Base-by-base conservation (phyloP, 1,140 invertebrate genomes). In the Asbolus verrucosus region DNA sequence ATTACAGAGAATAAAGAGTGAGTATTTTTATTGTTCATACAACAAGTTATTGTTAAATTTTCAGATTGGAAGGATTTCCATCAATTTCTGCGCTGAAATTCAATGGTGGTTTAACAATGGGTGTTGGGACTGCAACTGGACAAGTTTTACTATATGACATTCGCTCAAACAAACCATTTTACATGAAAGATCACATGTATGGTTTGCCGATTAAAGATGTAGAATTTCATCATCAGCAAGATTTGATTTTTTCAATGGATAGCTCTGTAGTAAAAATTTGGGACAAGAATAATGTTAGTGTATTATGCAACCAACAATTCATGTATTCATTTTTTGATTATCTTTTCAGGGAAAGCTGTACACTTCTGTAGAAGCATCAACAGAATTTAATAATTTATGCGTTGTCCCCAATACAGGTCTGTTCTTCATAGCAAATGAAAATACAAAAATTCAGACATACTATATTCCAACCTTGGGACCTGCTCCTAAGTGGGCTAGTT, bases 401-500 rank as follows among this genome's bases (percentile, higher is more conserved):
- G 83, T 95, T 11, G 88, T 97, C 71, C 94, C 94, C 11, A 89
- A 94, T 68, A 93, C 94, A 46, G 97, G 96, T 27, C 86, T 99
- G 82, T 84, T 98, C 61, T 96, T 99, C 81, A 88, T 98, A 76
- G 95, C 97, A 1, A 96, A 95, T 80, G 97, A 99, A 86, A 90
- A 91, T 74, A 87, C 90, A 6, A 98, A 98, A 87, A 96, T 99
- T 83, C 88, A 94, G 75, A 91, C 94, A 0, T 98, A 97, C 83
- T 99, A 97, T 77, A 91, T 99, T 69, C 98, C 97, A 76, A 90
- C 89, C 75, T 85, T 99, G 77, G 97, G 98, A 6, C 94, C 97
- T 33, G 98, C 98, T 6, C 98, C 98, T 1, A 91, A 88, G 76
- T 99, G 98, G 98, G 99, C 97, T 81, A 91, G 92, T 27, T 98